Base-by-base conservation (phyloP, 1,140 invertebrate genomes). In the Holotrichia oblita region DNA sequence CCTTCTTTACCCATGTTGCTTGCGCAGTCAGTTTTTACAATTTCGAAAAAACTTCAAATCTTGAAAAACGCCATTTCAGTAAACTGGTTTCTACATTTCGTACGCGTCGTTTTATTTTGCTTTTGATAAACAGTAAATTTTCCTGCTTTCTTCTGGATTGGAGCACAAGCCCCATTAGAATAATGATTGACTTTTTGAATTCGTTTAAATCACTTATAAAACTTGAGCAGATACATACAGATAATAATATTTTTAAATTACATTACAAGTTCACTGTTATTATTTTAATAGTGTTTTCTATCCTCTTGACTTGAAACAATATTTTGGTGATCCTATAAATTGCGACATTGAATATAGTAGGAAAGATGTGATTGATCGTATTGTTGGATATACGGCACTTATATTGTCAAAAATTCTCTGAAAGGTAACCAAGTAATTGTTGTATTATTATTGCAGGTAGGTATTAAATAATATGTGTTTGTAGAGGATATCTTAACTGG, bases 371-470 rank as follows among this genome's bases (percentile, higher is more conserved):
- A 89, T 94, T 44, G 91, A 94, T 79, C 90, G 22, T 94, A 91
- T 82, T 95, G 94, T 85, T 95, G 93, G 93, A 93, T 94, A 48
- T 90, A 93, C 83, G 92, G 93, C 72, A 95, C 93, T 0, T 94
- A 92, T 82, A 93, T 92, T 0, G 82, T 93, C 3, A 87, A 87
- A 79, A 88, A 89, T 78, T 85, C 87, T 27, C 79, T 88, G 14
- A 79, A 80, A 73, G 86, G 88, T 90, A 83, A 85, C 86, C 78
- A 79, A 79, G 55, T 79, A 7, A 75, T 17, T 24, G 2, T 34
- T 59, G 79, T 79, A 79, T 73, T 76, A 44, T 40, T 69, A 17
- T 55, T 44, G 7, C 12, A 17, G 10, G 12, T n/a, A 48, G 0
- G 7, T 73, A n/a, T n/a, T n/a, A 34, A 40, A 64, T 40, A 2